Evolutionary conservation across 2,113 vertebrate genomes (phyloP).

Genomic region (Neotoma lepida): DNA sequence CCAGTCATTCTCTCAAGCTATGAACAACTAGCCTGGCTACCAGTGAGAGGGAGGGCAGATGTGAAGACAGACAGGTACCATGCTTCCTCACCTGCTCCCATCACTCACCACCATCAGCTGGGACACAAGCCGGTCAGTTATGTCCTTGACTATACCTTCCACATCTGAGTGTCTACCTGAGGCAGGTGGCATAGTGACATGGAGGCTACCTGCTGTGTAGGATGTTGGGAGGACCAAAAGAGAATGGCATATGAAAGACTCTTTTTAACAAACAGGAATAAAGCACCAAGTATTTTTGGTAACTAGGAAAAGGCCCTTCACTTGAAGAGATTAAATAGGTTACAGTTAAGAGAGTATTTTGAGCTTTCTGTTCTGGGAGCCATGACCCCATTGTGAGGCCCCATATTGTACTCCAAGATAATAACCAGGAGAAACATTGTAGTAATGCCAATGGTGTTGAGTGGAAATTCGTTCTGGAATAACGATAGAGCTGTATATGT

Average conservation of each 20-base stretch:
- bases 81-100: no score
- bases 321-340: neutral
- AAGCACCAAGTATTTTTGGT: slow-evolving; percentile 14
- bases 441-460: neutral
- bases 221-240: neutral
- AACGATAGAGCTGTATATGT: neutral
- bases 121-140: neutral
- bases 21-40: neutral
- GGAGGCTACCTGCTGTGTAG: neutral
- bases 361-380: neutral
- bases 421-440: neutral
- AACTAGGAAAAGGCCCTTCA: slow-evolving; percentile 20
- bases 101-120: neutral
- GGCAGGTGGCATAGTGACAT: neutral
- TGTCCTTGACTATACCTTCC: neutral
- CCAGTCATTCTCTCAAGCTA: neutral
- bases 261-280: slow-evolving; percentile 31
- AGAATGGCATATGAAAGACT: neutral
- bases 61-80: neutral
- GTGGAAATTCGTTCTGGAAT: neutral
- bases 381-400: neutral
- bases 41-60: neutral
- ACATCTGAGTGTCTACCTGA: fast-evolving
- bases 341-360: slow-evolving; percentile 16
- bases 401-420: neutral